phyloP scores from a whole-genome alignment of 2,113 vertebrate species.

The Carlito syrichta region DNA sequence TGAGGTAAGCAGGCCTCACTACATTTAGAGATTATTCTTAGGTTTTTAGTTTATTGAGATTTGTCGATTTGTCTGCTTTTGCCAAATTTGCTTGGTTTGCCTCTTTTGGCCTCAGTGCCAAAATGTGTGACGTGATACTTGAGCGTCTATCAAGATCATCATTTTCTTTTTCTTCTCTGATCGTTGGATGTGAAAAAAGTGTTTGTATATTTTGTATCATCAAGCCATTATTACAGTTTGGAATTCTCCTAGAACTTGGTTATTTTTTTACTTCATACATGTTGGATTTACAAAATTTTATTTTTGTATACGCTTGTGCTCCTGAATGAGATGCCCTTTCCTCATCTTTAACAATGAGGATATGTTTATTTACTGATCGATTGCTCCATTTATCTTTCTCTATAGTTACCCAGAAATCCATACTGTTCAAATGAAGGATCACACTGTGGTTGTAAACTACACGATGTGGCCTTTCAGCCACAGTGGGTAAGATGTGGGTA shows the following conservation, averaged over 20 bases:
- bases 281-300: background rate
- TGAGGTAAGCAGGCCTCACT: background rate
- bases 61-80: background rate
- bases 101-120: background rate
- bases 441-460: background rate
- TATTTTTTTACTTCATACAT: background rate
- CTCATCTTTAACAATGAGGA: background rate
- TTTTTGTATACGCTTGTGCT: background rate
- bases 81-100: too few species aligned
- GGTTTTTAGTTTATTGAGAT: background rate
- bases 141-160: background rate
- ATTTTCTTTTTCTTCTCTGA: background rate
- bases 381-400: background rate
- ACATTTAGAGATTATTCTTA: background rate
- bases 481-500: conserved; percentile 31
- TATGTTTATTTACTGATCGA: background rate
- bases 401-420: conserved; percentile 54
- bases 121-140: background rate
- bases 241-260: background rate
- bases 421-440: background rate
- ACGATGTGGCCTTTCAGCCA: background rate
- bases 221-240: background rate
- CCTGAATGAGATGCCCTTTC: background rate
- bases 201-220: background rate
- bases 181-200: background rate